Base-by-base conservation (phyloP, 2,113 vertebrate genomes). In the Perca flavescens region DNA sequence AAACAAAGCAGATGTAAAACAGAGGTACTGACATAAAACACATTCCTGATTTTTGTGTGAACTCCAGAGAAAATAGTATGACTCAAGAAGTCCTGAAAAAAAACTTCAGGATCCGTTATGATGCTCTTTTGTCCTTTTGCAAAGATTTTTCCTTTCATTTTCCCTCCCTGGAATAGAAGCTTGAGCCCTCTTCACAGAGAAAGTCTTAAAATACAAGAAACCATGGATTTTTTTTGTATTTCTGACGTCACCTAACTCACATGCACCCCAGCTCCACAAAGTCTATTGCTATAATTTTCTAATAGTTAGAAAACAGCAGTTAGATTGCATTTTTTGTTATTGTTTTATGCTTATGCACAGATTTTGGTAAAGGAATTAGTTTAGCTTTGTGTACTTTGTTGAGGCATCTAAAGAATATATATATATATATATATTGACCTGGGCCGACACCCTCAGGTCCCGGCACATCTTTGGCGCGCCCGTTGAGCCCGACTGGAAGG, bases 401-500 rank as follows among this genome's bases (percentile, higher is more conserved):
- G 43, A 34, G 40, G 10, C 19, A 68, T 13, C 36, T 25, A 21
- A n/a, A 36, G 28, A 28, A 49, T 16, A 66, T 49, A 6, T 50
- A 19, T 11, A 9, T 5, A 66, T 28, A 5, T 21, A 57, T 5
- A 22, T 25, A 14, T 17, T 79, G 7, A 93, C 92, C 92, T 85
- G 86, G 76, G 50, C 83, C 81, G 78, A 86, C 86, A 77, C 96
- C 96, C 0, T 97, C 93, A 10, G 95, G 86, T 9, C 93, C 95
- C 25, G 89, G 93, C 88, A 93, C 92, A 36, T 99, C 98, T 91
- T 97, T 97, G 65, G 96, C 89, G 74, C 97, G 93, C 47, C 98
- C 98, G 0, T 99, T 99, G 91, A 97, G 95, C 64, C 97, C 97
- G 28, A 94, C 93, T 0, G 96, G 96, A 71, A 97, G 95, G 2